Base-by-base conservation (phyloP, 53 echinoderm and acorn worm species). In the Mesocentrotus franciscanus region DNA sequence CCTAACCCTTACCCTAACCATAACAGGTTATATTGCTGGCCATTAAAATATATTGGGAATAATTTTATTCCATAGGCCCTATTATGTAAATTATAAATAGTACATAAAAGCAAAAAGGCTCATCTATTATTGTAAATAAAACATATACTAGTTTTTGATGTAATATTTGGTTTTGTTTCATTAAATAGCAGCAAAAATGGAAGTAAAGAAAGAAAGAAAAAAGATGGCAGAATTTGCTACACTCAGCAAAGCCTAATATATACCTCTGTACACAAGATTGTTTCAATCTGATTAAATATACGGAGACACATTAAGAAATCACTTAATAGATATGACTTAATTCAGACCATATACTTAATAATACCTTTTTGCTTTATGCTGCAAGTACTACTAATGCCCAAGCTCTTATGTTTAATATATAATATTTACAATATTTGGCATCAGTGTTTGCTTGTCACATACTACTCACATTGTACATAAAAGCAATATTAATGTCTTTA, bases 341-440 rank as follows among this genome's bases (percentile, higher is more conserved):
- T 30, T 30, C 76, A 76, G 76, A 30, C 76, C 30, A 76, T 64
- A 20, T 76, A 76, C 30, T 76, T 30, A 76, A 11, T 13, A 30
- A 33, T 30, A 32, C 33, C 76, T 33, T 7, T 76, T 32, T 30
- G 76, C n/a, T 76, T 30, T 12, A 76, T 33, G 76, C 76, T 76
- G 33, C 76, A 33, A 33, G 30, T 76, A 76, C 33, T 76, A 32
- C 27, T 76, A 76, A 76, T 76, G 76, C 76, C 76, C 14, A 76
- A 76, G 76, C 33, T 76, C 76, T 32, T 33, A 13, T 75, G 5
- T 76, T 32, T 33, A 29, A 13, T 33, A 76, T 27, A 30, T 33
- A 76, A 76, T 76, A 76, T 76, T 10, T 76, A 76, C 30, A 76
- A 76, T 76, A 76, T 76, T 76, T 76, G 76, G 76, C 76, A 13